Evolutionary conservation across 2,113 vertebrate species (phyloP).

Genomic region (Syngnathus typhle): DNA sequence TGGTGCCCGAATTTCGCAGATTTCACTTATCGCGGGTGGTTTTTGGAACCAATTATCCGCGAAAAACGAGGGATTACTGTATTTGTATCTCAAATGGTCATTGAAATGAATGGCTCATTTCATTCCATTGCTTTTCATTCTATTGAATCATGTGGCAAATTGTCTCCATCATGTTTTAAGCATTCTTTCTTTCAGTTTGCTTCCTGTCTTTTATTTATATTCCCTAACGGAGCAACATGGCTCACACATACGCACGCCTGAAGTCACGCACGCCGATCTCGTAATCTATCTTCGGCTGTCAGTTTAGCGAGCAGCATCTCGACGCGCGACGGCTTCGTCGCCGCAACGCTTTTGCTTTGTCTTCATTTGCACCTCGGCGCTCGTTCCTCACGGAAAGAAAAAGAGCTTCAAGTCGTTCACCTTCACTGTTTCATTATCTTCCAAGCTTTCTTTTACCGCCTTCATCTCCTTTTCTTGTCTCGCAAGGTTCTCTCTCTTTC

Average conservation of each 20-base stretch:
- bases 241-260: constrained; percentile 8
- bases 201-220: no score
- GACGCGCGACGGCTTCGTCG: constrained; percentile 29
- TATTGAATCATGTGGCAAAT: no score
- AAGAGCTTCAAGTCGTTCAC: constrained; percentile 1
- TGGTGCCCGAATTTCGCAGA: no score
- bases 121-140: no score
- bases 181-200: no score
- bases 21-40: no score
- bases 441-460: constrained; percentile 10
- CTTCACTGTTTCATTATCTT: constrained; percentile 6
- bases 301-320: constrained; percentile 33
- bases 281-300: constrained; percentile 45
- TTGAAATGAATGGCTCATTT: no score
- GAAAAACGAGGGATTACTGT: no score
- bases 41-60: no score
- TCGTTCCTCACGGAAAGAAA: not conserved
- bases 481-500: constrained; percentile 33
- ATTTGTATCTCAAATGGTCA: no score
- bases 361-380: constrained; percentile 31
- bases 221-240: constrained; percentile 18
- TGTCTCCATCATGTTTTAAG: no score
- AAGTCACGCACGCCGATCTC: constrained; percentile 9
- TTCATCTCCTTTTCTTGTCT: constrained; percentile 9
- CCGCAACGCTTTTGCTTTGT: constrained; percentile 35